A percentile compares a stretch with the other conserved stretches of the same genome.
Conservation (phyloP, 64 coral and sea anemone genomes). For the Exaiptasia diaphana region DNA sequence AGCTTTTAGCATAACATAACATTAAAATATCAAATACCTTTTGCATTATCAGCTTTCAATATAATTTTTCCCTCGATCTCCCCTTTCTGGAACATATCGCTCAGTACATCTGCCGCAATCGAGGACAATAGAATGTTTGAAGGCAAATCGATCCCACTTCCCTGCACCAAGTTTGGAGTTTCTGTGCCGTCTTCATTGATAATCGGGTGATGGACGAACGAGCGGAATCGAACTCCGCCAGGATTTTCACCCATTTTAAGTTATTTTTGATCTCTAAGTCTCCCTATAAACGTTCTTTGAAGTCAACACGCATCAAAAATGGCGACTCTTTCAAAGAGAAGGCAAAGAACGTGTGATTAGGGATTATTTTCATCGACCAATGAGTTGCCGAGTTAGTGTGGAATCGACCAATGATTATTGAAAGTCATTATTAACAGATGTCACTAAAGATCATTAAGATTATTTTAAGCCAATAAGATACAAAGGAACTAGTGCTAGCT, state of each 20-base stretch:
- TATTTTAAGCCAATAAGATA: not conserved
- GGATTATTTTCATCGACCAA: constrained; percentile 83
- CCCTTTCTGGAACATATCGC: constrained; percentile 83
- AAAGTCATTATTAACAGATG: constrained; percentile 79
- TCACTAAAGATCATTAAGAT: constrained; percentile 27
- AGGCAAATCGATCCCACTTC: constrained; percentile 56
- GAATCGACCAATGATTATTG: constrained; percentile 71
- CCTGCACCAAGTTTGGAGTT: constrained; percentile 38
- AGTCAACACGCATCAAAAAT: constrained; percentile 50
- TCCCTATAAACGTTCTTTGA: not conserved
- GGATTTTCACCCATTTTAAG: constrained; percentile 40
- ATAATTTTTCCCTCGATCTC: constrained; percentile 87
- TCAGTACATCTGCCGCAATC: constrained; percentile 72
- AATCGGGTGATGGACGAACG: constrained; percentile 51
- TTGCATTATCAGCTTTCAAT: constrained; percentile 87
- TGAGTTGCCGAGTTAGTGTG: constrained; percentile 40
- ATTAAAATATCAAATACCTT: too few relatives aligned
- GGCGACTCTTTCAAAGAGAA: constrained; percentile 50
- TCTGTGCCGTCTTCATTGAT: constrained; percentile 75
- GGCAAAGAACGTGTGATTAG: constrained; percentile 51
- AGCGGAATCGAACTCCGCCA: constrained; percentile 32
- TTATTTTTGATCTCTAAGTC: not conserved
- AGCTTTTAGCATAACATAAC: too few relatives aligned
- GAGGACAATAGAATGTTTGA: constrained; percentile 40
- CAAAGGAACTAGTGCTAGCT: too few relatives aligned